phyloP scores from a whole-genome alignment of 2,113 vertebrate genomes.

The Phoenicopterus ruber region DNA sequence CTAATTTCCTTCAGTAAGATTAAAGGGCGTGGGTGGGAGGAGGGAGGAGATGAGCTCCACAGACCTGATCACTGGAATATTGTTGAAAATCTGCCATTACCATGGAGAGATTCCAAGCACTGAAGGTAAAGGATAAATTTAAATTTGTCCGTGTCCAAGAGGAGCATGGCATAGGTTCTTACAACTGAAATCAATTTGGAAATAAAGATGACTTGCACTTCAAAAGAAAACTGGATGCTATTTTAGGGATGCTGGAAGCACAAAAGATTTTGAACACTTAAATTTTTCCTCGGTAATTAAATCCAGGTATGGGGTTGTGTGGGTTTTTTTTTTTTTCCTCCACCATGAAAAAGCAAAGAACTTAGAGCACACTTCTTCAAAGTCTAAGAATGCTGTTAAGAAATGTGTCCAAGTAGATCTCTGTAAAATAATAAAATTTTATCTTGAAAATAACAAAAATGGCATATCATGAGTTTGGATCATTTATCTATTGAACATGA shows the following conservation, averaged over 20 bases:
- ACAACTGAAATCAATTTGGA: not conserved
- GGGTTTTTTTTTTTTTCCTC: too few species aligned
- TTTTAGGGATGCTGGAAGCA: not conserved
- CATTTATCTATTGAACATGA: not conserved
- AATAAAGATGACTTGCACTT: not conserved
- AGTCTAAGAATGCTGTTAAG: not conserved
- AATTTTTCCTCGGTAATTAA: not conserved
- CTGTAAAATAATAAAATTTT: conserved; percentile 19
- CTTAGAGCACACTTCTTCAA: not conserved
- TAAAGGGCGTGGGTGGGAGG: conserved; percentile 65
- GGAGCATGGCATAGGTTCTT: not conserved
- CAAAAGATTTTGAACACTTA: not conserved
- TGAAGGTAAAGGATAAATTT: not conserved
- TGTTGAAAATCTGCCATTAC: not conserved
- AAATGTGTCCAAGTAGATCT: conserved; percentile 4
- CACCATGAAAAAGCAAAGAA: not conserved
- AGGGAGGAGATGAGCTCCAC: conserved; percentile 19
- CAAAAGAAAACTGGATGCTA: not conserved
- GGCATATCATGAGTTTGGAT: not conserved
- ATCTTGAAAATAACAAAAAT: not conserved
- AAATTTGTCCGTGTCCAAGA: not conserved
- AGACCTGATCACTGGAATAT: not conserved
- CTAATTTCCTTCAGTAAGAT: conserved; percentile 66
- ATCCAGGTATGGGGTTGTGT: not conserved
- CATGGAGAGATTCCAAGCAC: not conserved